These are phyloP conservation scores for Tachuris rubrigastra DNA, from an alignment of 2,113 vertebrate genomes.

Conservation along the genomic window DNA sequence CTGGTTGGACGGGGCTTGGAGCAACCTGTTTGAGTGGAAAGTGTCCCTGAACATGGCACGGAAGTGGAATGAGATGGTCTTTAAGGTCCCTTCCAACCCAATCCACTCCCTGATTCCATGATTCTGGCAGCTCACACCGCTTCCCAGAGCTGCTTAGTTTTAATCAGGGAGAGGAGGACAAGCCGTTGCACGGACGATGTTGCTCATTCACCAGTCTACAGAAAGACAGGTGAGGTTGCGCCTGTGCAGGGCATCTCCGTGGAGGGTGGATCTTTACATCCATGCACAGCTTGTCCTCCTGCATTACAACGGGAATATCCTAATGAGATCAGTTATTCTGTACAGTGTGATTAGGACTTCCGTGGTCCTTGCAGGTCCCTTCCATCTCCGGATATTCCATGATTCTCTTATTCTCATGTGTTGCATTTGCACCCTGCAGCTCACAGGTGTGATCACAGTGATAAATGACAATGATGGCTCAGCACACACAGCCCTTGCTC, in stretches of 20 bases:
- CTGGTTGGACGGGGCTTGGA: background rate
- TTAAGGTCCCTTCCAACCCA: background rate
- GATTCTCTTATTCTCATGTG: background rate
- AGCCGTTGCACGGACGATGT: background rate
- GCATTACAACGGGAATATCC: background rate
- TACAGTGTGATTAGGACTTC: rapidly evolving
- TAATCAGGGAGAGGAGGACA: background rate
- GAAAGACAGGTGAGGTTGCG: background rate
- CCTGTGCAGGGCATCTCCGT: background rate
- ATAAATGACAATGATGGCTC: rapidly evolving
- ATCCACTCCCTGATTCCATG: rapidly evolving
- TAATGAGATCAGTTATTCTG: too few species aligned
- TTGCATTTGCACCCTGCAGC: background rate
- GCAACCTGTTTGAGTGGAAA: rapidly evolving
- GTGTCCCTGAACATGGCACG: background rate
- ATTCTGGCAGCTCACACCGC: background rate
- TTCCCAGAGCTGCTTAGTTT: background rate
- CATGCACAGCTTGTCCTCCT: background rate
- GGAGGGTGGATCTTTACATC: background rate
- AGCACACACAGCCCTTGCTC: background rate
- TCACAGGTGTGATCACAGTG: background rate
- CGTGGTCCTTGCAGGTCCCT: background rate
- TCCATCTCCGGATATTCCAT: background rate
- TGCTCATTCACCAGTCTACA: background rate
- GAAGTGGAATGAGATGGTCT: background rate